Evolutionary conservation across 2,888 invertebrate species (phyloP), one percentile per base, ranked within the genome.

Genomic region (Phragmatobia fuliginosa): DNA sequence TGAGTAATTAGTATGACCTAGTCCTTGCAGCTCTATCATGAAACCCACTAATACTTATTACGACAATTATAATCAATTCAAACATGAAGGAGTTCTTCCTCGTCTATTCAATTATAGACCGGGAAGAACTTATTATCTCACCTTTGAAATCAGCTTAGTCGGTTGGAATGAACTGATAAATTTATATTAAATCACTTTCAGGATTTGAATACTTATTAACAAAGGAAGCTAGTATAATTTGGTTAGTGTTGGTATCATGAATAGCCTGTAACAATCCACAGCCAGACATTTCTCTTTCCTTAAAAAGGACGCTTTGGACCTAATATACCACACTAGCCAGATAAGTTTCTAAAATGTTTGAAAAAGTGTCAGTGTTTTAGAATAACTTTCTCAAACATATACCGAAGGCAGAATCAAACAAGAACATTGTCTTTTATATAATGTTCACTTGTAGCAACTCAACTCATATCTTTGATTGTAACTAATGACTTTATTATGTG

Each of bases 391-490:
- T 36, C 36, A 36, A 36, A 49, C 21, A 21, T 60, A 60, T 21
- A 21, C 3, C 33, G 8, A 21, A 56, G 18, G 70, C 16, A 41
- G 32, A 62, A 72, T n/a, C 66, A 75, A 74, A 77, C 66, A 67
- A 1, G 28, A 25, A 28, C 56, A 70, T 77, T 74, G 31, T 0
- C 25, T 75, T 76, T 75, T 6, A 49, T 49, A 2, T 49, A 68
- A 73, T 67, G 6, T 33, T 77, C 80, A 78, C 78, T 80, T 80
- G 79, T 70, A 72, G 71, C 74, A 77, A 79, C 59, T 78, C 70
- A 74, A 76, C 66, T 75, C 67, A 64, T 67, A 63, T 77, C 68
- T 72, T 69, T 76, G 76, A 82, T 83, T 83, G 76, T 83, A 73
- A 83, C 67, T 80, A 77, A 83, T 82, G 82, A 75, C 74, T 18